Conservation (phyloP, 2,113 vertebrate genomes). For the Zonotrichia leucophrys region DNA sequence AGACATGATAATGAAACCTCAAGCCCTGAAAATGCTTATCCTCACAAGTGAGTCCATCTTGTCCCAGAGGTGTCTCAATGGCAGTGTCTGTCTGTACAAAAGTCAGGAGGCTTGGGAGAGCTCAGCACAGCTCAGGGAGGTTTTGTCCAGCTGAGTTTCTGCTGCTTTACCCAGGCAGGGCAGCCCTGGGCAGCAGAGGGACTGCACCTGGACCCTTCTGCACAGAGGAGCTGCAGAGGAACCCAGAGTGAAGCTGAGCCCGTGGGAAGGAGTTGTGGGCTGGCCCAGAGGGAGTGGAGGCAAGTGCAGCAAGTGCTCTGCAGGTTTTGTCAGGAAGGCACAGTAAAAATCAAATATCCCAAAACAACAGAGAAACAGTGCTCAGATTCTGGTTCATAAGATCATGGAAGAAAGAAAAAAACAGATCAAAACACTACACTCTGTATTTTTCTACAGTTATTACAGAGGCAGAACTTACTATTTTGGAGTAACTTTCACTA, state of each 20-base stretch:
- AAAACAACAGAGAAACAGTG: background rate
- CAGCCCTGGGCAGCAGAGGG: background rate
- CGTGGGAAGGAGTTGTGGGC: fast-evolving
- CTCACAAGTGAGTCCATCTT: background rate
- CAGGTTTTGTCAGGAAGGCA: background rate
- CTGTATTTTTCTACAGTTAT: background rate
- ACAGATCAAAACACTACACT: background rate
- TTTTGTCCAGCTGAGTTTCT: background rate
- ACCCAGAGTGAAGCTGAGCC: background rate
- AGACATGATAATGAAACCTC: background rate
- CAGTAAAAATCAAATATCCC: fast-evolving
- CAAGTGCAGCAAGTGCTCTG: background rate
- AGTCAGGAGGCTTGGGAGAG: background rate
- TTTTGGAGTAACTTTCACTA: background rate
- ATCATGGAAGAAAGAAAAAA: background rate
- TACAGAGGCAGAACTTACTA: background rate
- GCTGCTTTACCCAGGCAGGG: no score
- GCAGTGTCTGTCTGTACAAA: background rate
- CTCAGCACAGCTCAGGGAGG: no score
- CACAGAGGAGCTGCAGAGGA: background rate
- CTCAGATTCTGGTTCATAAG: background rate
- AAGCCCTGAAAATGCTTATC: background rate
- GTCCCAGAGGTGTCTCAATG: fast-evolving
- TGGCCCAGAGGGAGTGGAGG: fast-evolving
- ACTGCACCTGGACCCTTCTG: background rate